Evolutionary conservation across 30 jellyfish, hydroid and myxozoan genomes (phyloP), one percentile per base, ranked within the genome.

Genomic region (Pelagia noctiluca): DNA sequence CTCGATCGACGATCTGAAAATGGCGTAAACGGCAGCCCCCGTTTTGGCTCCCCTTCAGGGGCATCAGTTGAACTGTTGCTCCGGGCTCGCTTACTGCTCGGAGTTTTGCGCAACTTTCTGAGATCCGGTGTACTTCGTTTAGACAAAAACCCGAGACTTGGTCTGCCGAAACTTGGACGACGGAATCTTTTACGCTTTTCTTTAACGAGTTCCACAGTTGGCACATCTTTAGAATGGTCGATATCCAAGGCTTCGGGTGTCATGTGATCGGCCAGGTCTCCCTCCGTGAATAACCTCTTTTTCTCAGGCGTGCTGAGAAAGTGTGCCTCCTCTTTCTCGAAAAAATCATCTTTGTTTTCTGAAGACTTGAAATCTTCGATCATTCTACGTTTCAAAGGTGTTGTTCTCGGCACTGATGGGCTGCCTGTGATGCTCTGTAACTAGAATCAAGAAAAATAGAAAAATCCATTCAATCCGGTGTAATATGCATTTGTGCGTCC

Each of bases 101-200:
- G 80, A 8, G 92, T 71, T 35, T 52, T 82, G 35, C 50, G 30
- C 73, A 82, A 18, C 33, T 82, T 82, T 31, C 86, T 47, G 46
- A 82, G 30, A 82, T 82, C 92, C 19, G 92, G 92, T 46, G 92
- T 68, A 63, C 92, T 82, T 57, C 92, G 82, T 19, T 82, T 82
- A 13, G 92, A 69, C 60, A 82, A 82, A 34, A 82, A 82, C 36
- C 92, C 92, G 34, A 82, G 70, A 21, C 92, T 82, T 49, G 92
- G 92, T 2, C 92, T 74, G 37, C 86, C 74, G 34, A 82, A 82
- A 32, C 92, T 82, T 47, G 92, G 92, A 34, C 92, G 74, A 18
- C 92, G 92, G 38, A 82, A 82, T 26, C 92, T 35, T 50, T 54
- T 50, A 26, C 82, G 52, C 72, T 82, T 71, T 24, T 82, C 82